Percentiles rank a stretch among this genome's conserved stretches.
Evolutionary conservation across 2,888 invertebrate species (phyloP).

Genomic region (Cantharis rustica): DNA sequence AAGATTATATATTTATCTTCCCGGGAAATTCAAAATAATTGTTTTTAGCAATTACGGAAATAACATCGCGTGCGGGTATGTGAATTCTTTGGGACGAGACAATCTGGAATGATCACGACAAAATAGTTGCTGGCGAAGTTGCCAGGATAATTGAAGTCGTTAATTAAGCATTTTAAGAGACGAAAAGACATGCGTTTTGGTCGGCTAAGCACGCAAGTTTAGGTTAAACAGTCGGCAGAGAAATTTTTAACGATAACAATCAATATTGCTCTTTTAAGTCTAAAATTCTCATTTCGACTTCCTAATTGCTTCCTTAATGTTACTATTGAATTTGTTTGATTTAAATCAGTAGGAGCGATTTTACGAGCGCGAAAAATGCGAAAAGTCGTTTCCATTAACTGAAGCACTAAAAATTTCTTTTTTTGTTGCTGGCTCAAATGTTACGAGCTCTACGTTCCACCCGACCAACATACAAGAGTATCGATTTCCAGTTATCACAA

Average conservation of each 20-base stretch:
- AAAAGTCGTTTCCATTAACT: neutral
- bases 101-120: neutral
- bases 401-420: neutral
- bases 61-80: neutral
- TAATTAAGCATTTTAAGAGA: slow-evolving; percentile 1
- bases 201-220: neutral
- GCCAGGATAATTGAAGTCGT: slow-evolving; percentile 1
- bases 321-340: slow-evolving; percentile 7
- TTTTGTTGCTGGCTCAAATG: neutral
- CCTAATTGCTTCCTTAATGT: slow-evolving; percentile 12
- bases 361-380: neutral
- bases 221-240: neutral
- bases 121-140: neutral
- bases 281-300: slow-evolving; percentile 4
- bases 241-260: slow-evolving; percentile 1
- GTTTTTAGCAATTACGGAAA: neutral
- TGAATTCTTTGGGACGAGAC: neutral
- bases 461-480: neutral
- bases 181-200: neutral
- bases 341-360: neutral
- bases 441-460: neutral
- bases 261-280: slow-evolving; percentile 7
- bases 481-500: neutral
- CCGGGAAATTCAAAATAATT: too few species aligned
- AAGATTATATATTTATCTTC: too few species aligned